Evolutionary conservation across 2,797 vertebrate species (phyloP).

Genomic region (Sebastolobus altivelis): DNA sequence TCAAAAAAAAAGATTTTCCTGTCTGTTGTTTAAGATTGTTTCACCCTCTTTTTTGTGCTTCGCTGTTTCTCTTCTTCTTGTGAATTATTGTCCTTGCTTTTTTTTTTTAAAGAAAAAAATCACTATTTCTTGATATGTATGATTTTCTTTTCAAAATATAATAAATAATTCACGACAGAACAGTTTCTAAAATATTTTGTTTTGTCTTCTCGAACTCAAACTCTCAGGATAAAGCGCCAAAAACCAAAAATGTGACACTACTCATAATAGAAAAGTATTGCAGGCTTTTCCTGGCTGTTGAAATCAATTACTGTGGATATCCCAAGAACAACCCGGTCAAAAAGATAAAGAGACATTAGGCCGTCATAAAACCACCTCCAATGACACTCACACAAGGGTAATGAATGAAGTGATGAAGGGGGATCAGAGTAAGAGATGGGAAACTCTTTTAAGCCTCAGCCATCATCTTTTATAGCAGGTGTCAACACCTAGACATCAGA

Average conservation of each 20-base stretch:
- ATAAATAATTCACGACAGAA: not conserved
- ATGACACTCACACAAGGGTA: not conserved
- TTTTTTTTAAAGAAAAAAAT: not conserved
- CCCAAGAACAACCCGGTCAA: not conserved
- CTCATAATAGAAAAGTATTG: not conserved
- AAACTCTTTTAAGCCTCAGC: slow-evolving; percentile 24
- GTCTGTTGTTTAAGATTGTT: not conserved
- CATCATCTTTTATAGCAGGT: slow-evolving; percentile 49
- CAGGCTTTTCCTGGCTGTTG: not conserved
- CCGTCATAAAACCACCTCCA: not conserved
- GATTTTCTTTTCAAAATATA: not conserved
- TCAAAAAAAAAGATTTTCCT: not conserved
- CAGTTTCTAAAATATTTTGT: not conserved
- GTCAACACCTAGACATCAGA: slow-evolving; percentile 53
- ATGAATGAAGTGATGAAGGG: slow-evolving; percentile 5
- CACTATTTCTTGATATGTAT: not conserved
- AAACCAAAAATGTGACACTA: not conserved
- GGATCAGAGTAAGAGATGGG: slow-evolving; percentile 17
- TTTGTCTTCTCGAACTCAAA: not conserved
- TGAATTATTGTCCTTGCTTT: not conserved
- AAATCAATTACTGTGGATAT: not conserved
- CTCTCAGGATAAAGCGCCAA: not conserved
- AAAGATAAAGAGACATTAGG: not conserved
- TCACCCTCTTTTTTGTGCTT: not conserved
- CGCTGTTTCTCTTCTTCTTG: not conserved